A percentile compares a stretch with the other conserved stretches of the same genome.
Evolutionary conservation across 2,113 vertebrate genomes (phyloP).

Genomic region (Nanorana parkeri): DNA sequence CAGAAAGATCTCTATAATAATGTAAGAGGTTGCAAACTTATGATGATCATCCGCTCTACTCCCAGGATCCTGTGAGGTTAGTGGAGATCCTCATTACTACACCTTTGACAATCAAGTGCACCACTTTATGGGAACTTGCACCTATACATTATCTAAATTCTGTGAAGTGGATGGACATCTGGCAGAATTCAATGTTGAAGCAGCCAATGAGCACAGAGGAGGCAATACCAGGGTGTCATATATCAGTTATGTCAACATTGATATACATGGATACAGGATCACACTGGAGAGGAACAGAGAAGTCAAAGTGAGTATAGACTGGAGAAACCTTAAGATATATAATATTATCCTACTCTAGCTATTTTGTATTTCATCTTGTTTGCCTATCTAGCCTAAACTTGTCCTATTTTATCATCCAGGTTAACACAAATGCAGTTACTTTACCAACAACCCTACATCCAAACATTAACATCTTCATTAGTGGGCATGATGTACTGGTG

Average conservation of each 20-base stretch:
- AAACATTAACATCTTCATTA: slow-evolving; percentile 58
- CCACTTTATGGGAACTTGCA: slow-evolving; percentile 29
- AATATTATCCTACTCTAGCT: no score
- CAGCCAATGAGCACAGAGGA: no score
- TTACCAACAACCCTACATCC: slow-evolving; percentile 42
- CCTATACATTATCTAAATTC: slow-evolving; percentile 60
- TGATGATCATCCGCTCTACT: no score
- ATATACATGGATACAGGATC: slow-evolving; percentile 64
- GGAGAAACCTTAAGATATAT: neutral
- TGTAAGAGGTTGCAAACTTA: no score
- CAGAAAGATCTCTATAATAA: no score
- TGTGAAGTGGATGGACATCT: slow-evolving; percentile 40
- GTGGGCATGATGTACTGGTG: slow-evolving; percentile 62
- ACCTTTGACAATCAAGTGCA: slow-evolving; percentile 60
- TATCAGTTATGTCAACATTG: neutral
- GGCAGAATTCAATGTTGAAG: slow-evolving; percentile 63
- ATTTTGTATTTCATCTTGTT: no score
- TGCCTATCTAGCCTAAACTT: no score
- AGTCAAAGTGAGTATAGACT: slow-evolving; percentile 60
- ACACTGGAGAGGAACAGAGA: slow-evolving; percentile 61
- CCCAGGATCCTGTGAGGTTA: slow-evolving; percentile 34
- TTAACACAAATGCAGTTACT: slow-evolving; percentile 60
- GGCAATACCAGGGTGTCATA: slow-evolving; percentile 63
- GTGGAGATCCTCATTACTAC: slow-evolving; percentile 60
- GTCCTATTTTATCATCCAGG: slow-evolving; percentile 39